Evolutionary conservation across 2,888 invertebrate genomes (phyloP), one percentile per base, ranked within the genome.

Genomic region (Euzophera pinguis): DNA sequence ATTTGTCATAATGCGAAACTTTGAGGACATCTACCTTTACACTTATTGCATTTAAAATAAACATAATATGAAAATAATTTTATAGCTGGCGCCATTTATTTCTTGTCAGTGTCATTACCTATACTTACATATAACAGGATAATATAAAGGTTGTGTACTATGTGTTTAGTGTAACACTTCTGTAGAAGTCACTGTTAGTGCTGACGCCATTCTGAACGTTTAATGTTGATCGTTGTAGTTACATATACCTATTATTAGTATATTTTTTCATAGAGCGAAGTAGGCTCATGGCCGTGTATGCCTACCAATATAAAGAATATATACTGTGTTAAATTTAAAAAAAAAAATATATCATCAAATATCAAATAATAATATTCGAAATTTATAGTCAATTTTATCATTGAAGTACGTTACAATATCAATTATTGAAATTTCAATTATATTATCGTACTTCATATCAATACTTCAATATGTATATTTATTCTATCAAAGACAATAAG

Each of bases 61-160:
- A 22, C 2, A 22, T 22, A 5, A 3, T 22, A 22, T 22, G n/a
- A 22, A 22, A 22, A 22, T 22, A 5, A 22, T 22, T 22, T 22
- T 22, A 22, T 22, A 22, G 22, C 5, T 22, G 2, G 5, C n/a
- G 10, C 10, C 13, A 29, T 13, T 45, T 34, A 45, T 45, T 45
- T 32, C 14, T 34, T 45, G 9, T 32, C 1, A 32, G 45, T 16
- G 48, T 17, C 51, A 60, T 56, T 55, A 39, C 39, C 22, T 22
- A 22, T 22, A 22, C n/a, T 48, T 54, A 35, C 59, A 63, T 58
- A 43, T 57, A 53, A 65, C 71, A 75, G 71, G 70, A 72, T 72
- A 67, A 59, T 60, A 66, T 72, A 69, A 81, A 67, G 82, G 84
- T 85, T 85, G 83, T 84, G 83, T 81, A 72, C 54, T 78, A 70